Conservation (phyloP, 1,140 invertebrate species). For the Nixonia krombeini region DNA sequence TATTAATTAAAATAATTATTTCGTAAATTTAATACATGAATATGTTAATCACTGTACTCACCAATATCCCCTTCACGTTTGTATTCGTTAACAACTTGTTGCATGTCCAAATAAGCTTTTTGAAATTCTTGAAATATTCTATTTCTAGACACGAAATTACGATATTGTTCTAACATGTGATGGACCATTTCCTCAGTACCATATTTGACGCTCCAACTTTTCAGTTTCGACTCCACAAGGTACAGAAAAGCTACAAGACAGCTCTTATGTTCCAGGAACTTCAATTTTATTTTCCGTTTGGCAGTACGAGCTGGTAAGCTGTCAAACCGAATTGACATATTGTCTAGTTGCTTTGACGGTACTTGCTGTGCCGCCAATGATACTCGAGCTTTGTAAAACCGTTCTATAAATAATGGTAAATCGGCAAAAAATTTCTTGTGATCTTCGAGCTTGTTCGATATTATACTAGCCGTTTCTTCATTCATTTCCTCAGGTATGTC, state of each 20-base stretch:
- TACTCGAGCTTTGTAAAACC: conserved; percentile 80
- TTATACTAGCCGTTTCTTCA: conserved; percentile 87
- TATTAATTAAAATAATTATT: not conserved
- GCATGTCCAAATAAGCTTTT: conserved; percentile 91
- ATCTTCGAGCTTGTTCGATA: conserved; percentile 89
- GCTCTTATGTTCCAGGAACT: conserved; percentile 93
- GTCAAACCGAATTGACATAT: conserved; percentile 83
- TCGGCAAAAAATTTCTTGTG: conserved; percentile 92
- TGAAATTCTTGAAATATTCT: conserved; percentile 96
- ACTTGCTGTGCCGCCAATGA: conserved; percentile 77
- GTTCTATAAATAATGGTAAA: conserved; percentile 80
- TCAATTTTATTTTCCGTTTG: conserved; percentile 84
- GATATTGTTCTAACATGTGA: conserved; percentile 88
- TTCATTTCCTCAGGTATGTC: conserved; percentile 87
- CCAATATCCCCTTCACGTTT: conserved; percentile 88
- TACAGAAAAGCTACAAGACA: conserved; percentile 92
- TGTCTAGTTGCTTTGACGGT: conserved; percentile 83
- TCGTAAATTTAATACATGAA: too few relatives aligned
- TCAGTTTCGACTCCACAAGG: conserved; percentile 89
- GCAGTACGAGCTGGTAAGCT: conserved; percentile 80
- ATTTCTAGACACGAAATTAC: conserved; percentile 91
- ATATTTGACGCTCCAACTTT: conserved; percentile 91
- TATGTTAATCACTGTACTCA: conserved; percentile 58
- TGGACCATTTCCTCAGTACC: conserved; percentile 86
- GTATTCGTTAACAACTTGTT: conserved; percentile 91